Base-by-base conservation (phyloP, 2,888 invertebrate species). In the Ophonus ardosiacus region DNA sequence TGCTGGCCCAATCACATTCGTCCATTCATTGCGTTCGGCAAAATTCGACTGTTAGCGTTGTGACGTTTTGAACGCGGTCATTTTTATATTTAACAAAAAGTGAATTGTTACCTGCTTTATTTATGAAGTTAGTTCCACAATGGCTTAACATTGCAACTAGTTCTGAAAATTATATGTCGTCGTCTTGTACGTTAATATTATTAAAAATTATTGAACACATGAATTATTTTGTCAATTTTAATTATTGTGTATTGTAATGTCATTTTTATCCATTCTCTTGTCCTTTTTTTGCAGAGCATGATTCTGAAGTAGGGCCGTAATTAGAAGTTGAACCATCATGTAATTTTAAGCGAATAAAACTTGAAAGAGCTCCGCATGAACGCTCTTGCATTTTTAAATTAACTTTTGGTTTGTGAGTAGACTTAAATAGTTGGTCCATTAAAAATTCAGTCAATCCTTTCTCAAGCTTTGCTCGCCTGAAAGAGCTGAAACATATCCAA, bases 321-420 rank as follows among this genome's bases (percentile, higher is more conserved):
- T 68, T 68, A 68, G 68, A 68, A 68, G 68, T 38, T 68, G n/a
- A 68, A 68, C 38, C 38, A 38, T 65, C 68, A 31, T 15, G 68
- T 68, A 68, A 68, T 68, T 68, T 68, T 68, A 68, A 68, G 68
- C 68, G 68, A 68, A 68, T 13, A 68, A 24, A 38, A 68, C 31
- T 17, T 38, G 68, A 68, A 68, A 68, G 68, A 24, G 68, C n/a
- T 68, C 24, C 15, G 68, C 68, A 68, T 68, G 68, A 38, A 68
- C 38, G 68, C 68, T 68, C 68, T 68, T 68, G 68, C 68, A 68
- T 68, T 68, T 68, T 68, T 68, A 68, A 68, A 68, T 68, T 68
- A 68, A 68, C 68, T 68, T 68, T 68, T 68, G 68, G 68, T 10
- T 68, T 38, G 31, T n/a, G 31, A 68, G 38, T 24, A 31, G 31